Conservation (phyloP, 2,797 vertebrate genomes). For the Lates japonicus region DNA sequence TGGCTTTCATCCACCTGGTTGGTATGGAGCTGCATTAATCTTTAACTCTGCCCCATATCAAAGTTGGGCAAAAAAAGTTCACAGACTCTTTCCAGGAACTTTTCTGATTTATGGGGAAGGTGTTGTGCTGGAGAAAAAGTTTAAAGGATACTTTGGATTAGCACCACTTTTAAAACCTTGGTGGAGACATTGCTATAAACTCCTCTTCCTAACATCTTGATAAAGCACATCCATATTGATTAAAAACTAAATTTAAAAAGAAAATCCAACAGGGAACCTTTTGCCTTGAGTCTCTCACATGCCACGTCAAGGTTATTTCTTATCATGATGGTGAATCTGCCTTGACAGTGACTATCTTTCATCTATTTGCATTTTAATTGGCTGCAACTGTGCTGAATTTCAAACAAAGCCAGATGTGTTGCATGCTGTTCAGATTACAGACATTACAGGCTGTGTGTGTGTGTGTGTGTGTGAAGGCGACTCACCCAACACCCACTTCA, state of each 20-base stretch:
- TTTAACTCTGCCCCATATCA: conserved; percentile 53
- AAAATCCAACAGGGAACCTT: background rate
- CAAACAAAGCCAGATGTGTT: background rate
- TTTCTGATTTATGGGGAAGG: background rate
- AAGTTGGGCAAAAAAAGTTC: conserved; percentile 13
- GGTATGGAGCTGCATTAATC: conserved; percentile 18
- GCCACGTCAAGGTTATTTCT: conserved; percentile 29
- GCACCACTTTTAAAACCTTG: background rate
- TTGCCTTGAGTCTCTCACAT: background rate
- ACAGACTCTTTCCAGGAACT: background rate
- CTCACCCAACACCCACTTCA: conserved; percentile 99
- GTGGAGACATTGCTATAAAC: background rate
- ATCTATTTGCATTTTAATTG: conserved; percentile 33
- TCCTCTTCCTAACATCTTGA: background rate
- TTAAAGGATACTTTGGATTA: conserved; percentile 9
- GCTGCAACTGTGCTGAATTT: conserved; percentile 10
- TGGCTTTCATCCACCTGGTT: conserved; percentile 43
- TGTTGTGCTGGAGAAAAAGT: background rate
- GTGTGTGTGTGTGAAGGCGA: conserved; percentile 3
- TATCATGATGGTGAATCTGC: conserved; percentile 23
- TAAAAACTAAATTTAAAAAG: background rate
- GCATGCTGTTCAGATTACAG: too few species aligned
- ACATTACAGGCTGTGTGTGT: background rate
- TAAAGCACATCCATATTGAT: background rate
- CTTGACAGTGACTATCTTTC: conserved; percentile 2